phyloP scores from a whole-genome alignment of 1,140 invertebrate species.

The Caenorhabditis latens region DNA sequence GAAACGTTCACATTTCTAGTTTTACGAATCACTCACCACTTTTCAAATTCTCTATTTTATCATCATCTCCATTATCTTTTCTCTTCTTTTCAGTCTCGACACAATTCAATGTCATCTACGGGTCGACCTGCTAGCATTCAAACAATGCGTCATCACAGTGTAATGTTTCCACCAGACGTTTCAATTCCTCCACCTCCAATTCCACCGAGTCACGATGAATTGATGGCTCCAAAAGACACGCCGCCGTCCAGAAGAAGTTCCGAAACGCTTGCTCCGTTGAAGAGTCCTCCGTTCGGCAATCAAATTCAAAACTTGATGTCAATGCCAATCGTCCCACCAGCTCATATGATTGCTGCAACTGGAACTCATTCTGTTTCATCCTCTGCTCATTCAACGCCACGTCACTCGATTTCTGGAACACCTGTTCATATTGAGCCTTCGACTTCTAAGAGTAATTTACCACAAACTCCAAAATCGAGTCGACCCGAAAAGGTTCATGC shows the following conservation, averaged over 20 bases:
- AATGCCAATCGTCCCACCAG: not conserved
- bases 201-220: slow-evolving; percentile 9
- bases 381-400: slow-evolving; percentile 17
- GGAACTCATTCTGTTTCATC: slow-evolving; percentile 19
- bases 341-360: slow-evolving; percentile 40
- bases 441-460: not conserved
- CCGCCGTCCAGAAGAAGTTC: slow-evolving; percentile 27
- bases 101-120: slow-evolving; percentile 25
- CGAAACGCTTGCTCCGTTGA: slow-evolving; percentile 2
- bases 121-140: slow-evolving; percentile 36
- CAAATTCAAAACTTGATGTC: not conserved
- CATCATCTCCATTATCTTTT: not conserved
- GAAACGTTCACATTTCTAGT: too few relatives aligned
- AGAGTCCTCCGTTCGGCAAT: slow-evolving; percentile 25
- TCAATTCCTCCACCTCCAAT: slow-evolving; percentile 13
- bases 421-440: slow-evolving; percentile 15
- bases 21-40: too few relatives aligned
- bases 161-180: not conserved
- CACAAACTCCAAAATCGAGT: not conserved
- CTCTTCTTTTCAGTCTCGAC: slow-evolving; percentile 10
- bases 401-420: slow-evolving; percentile 47
- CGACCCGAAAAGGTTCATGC: not conserved
- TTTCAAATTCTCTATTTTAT: too few relatives aligned
- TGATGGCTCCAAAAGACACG: not conserved
- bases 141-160: slow-evolving; percentile 16